Evolutionary conservation across 2,113 vertebrate species (phyloP).

Genomic region (Albula goreensis): DNA sequence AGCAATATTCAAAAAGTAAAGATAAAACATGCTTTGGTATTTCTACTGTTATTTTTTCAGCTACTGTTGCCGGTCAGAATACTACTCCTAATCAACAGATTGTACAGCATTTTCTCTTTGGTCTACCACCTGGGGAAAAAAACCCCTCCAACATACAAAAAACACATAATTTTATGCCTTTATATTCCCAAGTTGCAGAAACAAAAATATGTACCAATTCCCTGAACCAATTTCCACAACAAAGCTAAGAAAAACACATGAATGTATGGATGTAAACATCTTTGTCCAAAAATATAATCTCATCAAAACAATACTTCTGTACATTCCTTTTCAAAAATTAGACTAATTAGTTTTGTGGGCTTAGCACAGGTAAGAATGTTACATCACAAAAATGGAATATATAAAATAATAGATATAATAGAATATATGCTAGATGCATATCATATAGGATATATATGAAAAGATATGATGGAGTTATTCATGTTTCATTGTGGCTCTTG

Average conservation of each 20-base stretch:
- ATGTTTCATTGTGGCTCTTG: background rate
- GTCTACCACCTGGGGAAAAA: background rate
- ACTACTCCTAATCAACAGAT: no score
- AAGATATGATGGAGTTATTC: background rate
- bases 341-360: background rate
- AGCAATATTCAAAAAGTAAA: no score
- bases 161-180: no score
- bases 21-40: no score
- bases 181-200: background rate
- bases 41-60: no score
- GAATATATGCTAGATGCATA: no score
- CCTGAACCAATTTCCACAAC: background rate
- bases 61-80: no score
- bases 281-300: background rate
- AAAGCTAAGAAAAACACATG: background rate
- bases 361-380: background rate
- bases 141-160: background rate
- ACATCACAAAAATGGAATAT: no score
- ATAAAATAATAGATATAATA: no score
- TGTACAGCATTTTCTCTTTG: background rate
- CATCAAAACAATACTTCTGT: background rate
- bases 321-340: background rate
- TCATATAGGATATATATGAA: no score
- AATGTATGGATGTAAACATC: background rate
- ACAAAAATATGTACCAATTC: background rate